Conservation (phyloP, 2,888 invertebrate species). For the Lydus trimaculatus region DNA sequence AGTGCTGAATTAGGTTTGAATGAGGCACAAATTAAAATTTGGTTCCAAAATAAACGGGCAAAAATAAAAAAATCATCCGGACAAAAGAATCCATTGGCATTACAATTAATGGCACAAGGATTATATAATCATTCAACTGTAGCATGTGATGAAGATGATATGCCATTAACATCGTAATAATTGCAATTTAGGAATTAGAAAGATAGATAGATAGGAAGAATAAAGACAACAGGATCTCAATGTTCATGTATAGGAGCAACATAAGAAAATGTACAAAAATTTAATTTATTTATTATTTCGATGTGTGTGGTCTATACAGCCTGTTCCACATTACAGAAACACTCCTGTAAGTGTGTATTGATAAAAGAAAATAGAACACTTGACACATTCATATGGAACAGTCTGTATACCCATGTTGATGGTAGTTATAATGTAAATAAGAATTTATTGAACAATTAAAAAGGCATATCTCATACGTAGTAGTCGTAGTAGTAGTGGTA, state of each 20-base stretch:
- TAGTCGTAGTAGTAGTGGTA: too few species aligned
- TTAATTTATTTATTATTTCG: neutral
- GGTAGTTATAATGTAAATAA: neutral
- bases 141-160: slow-evolving; percentile 65
- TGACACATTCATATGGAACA: neutral
- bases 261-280: neutral
- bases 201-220: neutral
- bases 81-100: slow-evolving; percentile 82
- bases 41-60: slow-evolving; percentile 97
- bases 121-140: slow-evolving; percentile 86
- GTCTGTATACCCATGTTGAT: neutral
- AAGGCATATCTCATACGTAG: slow-evolving; percentile 28
- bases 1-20: slow-evolving; percentile 92
- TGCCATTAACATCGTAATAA: slow-evolving; percentile 46
- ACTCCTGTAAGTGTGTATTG: neutral
- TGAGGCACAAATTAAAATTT: slow-evolving; percentile 97
- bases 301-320: neutral
- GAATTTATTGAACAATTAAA: neutral
- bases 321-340: neutral
- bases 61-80: slow-evolving; percentile 94
- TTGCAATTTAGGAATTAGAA: neutral
- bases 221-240: slow-evolving; percentile 30
- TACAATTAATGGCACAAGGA: slow-evolving; percentile 94
- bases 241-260: neutral
- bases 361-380: too few species aligned